Evolutionary conservation across 1,140 invertebrate species (phyloP), one percentile per base, ranked within the genome.

Genomic region (Drosophila asahinai): DNA sequence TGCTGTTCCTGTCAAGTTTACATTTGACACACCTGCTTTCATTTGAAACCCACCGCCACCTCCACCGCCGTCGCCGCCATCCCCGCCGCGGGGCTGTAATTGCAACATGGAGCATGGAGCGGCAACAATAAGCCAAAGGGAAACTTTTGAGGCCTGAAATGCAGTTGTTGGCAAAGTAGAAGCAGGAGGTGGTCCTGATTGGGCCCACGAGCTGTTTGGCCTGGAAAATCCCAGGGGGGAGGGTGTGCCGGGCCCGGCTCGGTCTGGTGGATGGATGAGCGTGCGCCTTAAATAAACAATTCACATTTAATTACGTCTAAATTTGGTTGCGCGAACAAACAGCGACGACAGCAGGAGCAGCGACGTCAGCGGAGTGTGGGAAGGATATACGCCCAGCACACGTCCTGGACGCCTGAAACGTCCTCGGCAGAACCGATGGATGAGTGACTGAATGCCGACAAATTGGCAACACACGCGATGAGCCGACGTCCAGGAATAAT

Each of bases 281-380:
- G 91, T 92, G 86, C 77, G 91, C 81, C 90, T 87, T 91, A 91
- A 92, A 92, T 92, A 92, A 92, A 92, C 90, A 92, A 87, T 92
- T 92, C 91, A 92, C 91, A 91, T 92, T 92, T 92, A 92, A 92
- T 92, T 92, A 92, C 81, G 90, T 91, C 86, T 92, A 92, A 92
- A 92, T 92, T 92, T 92, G 91, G 91, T 92, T 92, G 87, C 70
- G 81, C 91, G 87, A 91, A 92, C 86, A 92, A 92, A 92, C 90
- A 92, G 81, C 86, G 89, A 82, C 75, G 90, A 92, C 90, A 91
- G 77, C 77, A 83, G 86, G 63, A 54, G 38, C 30, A 22, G 63
- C 61, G 19, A 22, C 19, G 19, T 62, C 25, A n/a, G 27, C 14
- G 49, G 19, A 64, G 59, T 27, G 51, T 36, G 38, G 19, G 61